These are phyloP conservation scores for Polyodon spathula DNA, from an alignment of 2,113 vertebrate species.

Conservation along the genomic window DNA sequence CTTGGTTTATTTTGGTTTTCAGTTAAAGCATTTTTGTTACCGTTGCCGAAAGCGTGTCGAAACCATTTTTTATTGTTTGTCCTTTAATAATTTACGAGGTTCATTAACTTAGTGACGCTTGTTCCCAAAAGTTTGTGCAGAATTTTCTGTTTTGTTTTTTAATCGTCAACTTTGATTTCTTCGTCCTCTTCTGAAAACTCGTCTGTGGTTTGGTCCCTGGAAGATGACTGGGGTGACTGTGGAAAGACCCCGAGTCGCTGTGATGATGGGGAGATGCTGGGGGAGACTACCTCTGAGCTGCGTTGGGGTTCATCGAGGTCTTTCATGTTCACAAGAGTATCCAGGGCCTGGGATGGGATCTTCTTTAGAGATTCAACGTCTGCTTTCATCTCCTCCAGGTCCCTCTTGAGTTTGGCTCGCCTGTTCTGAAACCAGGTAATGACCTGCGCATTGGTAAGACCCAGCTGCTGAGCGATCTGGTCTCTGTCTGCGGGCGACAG, in stretches of 20 bases:
- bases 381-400: constrained; percentile 86
- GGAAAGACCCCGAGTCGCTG: constrained; percentile 55
- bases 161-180: constrained; percentile 82
- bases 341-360: constrained; percentile 67
- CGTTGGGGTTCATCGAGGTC: constrained; percentile 47
- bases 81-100: constrained; percentile 17
- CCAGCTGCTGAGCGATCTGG: constrained; percentile 79
- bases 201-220: constrained; percentile 62
- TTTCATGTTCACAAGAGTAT: constrained; percentile 63
- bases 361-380: constrained; percentile 85
- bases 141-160: constrained; percentile 23
- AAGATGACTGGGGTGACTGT: constrained; percentile 53
- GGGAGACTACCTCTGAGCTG: constrained; percentile 32
- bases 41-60: no score
- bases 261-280: constrained; percentile 52
- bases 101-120: constrained; percentile 35
- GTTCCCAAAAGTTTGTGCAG: constrained; percentile 60
- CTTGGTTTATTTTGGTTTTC: constrained; percentile 21
- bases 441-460: constrained; percentile 82
- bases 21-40: constrained; percentile 14
- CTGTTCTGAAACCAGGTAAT: constrained; percentile 94
- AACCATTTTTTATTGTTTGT: no score
- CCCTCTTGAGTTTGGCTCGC: constrained; percentile 79
- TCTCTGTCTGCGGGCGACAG: constrained; percentile 84
- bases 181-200: constrained; percentile 77